A percentile compares a stretch with the other conserved stretches of the same genome.
Evolutionary conservation across 2,797 vertebrate species (phyloP).

Genomic region (Buceros bicornis): DNA sequence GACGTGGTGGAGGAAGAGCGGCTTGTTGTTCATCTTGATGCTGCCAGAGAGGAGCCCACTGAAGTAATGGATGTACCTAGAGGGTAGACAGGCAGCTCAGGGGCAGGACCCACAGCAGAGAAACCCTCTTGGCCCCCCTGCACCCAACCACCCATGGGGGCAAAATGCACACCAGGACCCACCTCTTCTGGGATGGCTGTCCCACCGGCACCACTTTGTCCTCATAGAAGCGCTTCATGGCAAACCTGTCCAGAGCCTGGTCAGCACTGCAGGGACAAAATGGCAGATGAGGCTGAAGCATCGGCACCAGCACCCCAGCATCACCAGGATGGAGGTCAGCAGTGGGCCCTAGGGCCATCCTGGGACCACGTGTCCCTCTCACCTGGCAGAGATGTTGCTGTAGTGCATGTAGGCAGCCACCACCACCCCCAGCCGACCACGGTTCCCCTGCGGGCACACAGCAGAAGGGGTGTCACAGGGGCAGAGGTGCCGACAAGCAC

Average conservation of each 20-base stretch:
- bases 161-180: constrained; percentile 4
- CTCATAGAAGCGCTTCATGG: constrained; percentile 99
- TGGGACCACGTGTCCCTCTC: neutral
- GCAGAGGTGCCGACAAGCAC: rapidly evolving
- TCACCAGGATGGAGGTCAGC: rapidly evolving
- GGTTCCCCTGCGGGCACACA: constrained; percentile 87
- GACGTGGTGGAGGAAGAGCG: constrained; percentile 96
- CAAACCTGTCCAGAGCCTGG: constrained; percentile 97
- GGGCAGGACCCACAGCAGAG: neutral
- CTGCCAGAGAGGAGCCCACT: constrained; percentile 93
- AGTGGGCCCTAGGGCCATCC: neutral
- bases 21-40: constrained; percentile 99
- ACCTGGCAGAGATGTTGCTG: constrained; percentile 99
- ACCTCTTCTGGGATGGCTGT: constrained; percentile 98
- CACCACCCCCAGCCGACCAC: constrained; percentile 94
- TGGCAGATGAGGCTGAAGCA: neutral
- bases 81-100: neutral
- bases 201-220: constrained; percentile 97
- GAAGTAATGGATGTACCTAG: constrained; percentile 97
- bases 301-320: neutral
- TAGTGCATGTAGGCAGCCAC: constrained; percentile 99
- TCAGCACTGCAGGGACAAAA: constrained; percentile 83
- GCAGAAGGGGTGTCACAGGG: neutral
- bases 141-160: neutral
- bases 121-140: neutral